Conservation (phyloP, 2,113 vertebrate species). For the Rallus limicola region DNA sequence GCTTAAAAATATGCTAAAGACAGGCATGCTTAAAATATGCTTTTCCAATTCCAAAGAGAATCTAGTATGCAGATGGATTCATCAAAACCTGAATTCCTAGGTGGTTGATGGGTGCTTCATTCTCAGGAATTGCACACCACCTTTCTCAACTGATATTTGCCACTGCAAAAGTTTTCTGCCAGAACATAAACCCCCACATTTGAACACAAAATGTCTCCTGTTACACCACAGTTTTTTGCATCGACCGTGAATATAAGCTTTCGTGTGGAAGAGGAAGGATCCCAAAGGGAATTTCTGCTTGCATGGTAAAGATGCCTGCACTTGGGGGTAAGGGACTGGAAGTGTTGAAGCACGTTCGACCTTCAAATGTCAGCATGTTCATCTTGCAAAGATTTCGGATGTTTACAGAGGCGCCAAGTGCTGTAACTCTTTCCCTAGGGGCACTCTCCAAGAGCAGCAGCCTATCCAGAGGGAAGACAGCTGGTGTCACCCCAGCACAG, state of each 20-base stretch:
- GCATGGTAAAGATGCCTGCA: not conserved
- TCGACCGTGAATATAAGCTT: not conserved
- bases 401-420: not conserved
- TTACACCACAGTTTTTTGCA: not conserved
- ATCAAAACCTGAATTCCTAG: not conserved
- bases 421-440: not conserved
- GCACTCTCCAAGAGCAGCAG: not conserved
- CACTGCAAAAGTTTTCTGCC: not conserved
- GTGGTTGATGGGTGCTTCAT: not conserved
- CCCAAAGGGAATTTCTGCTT: not conserved
- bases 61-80: not conserved
- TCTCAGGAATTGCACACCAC: accelerated
- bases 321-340: not conserved
- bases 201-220: not conserved
- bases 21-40: not conserved
- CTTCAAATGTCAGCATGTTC: conserved; percentile 35
- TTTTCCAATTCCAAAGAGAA: not conserved
- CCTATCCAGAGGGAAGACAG: accelerated
- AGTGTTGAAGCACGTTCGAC: not conserved
- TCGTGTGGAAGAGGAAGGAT: not conserved
- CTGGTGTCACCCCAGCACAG: not conserved
- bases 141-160: not conserved
- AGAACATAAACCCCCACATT: not conserved
- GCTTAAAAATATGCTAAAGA: not conserved
- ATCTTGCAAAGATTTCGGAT: not conserved